Percentiles rank a stretch among this genome's conserved stretches.
These are phyloP conservation scores for Heptranchias perlo DNA, from an alignment of 2,113 vertebrate genomes.

Conservation along the genomic window DNA sequence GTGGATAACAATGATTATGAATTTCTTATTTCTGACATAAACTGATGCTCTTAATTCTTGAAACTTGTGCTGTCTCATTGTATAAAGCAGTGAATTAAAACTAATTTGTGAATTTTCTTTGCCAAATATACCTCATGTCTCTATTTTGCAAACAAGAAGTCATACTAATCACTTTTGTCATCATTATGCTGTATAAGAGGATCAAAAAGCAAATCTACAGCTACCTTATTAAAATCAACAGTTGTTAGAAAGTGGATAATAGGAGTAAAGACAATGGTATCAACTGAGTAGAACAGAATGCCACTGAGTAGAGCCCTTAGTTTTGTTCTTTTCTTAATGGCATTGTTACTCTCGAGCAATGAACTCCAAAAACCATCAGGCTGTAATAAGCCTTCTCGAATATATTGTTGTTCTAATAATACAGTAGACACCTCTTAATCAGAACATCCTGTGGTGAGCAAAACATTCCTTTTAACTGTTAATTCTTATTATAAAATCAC, in stretches of 20 bases:
- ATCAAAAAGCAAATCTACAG: constrained; percentile 21
- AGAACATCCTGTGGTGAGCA: not conserved
- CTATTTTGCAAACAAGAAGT: not conserved
- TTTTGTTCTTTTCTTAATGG: not conserved
- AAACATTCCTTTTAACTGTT: constrained; percentile 3
- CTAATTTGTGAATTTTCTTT: not conserved
- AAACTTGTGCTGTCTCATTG: not conserved
- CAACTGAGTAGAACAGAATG: not conserved
- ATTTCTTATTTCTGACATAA: constrained; percentile 19
- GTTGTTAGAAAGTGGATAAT: not conserved
- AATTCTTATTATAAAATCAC: not conserved
- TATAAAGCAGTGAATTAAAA: not conserved
- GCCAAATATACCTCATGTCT: not conserved
- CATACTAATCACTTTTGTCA: not conserved
- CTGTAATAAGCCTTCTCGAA: not conserved
- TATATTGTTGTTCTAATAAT: not conserved
- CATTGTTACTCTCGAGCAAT: constrained; percentile 23
- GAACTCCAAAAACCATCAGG: not conserved
- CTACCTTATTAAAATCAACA: constrained; percentile 15
- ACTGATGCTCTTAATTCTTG: not conserved
- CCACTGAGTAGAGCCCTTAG: not conserved
- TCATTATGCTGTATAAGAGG: not conserved
- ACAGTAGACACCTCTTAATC: not conserved
- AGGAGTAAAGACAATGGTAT: not conserved
- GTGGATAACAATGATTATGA: not conserved